phyloP scores from a whole-genome alignment of 2,113 vertebrate genomes.

The Pomatorhinus ruficollis region DNA sequence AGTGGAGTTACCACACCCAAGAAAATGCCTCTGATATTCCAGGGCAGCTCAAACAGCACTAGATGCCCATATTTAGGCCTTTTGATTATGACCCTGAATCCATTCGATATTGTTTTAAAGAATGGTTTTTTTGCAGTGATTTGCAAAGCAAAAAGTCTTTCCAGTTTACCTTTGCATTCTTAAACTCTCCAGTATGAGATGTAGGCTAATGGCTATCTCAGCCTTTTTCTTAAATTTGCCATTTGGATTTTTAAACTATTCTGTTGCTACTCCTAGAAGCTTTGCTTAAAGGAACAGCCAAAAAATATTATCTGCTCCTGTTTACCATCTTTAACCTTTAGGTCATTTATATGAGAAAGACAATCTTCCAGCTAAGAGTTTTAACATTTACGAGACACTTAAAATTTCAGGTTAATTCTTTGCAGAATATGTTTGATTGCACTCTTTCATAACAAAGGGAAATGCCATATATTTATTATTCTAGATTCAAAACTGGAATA shows the following conservation, averaged over 20 bases:
- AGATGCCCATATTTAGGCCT: not conserved
- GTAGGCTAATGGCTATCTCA: not conserved
- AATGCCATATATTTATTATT: not conserved
- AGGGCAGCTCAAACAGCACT: not conserved
- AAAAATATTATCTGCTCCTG: not conserved
- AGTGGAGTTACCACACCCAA: rapidly evolving
- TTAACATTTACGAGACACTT: not conserved
- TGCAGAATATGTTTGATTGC: not conserved
- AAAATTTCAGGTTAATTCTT: not conserved
- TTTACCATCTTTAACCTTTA: not conserved
- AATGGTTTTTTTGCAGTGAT: not conserved
- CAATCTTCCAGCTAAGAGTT: not conserved
- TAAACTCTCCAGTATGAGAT: not conserved
- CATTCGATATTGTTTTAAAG: not conserved
- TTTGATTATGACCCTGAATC: not conserved
- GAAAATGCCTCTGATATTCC: not conserved
- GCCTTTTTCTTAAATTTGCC: not conserved
- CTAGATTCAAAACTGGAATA: not conserved
- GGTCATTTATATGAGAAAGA: not conserved
- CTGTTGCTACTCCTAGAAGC: not conserved
- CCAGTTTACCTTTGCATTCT: not conserved
- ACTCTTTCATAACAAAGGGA: not conserved
- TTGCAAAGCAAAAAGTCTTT: not conserved
- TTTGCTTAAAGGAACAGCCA: not conserved
- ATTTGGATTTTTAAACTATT: not conserved